These are phyloP conservation scores for Brachyistius frenatus DNA, from an alignment of 2,113 vertebrate species.

Conservation along the genomic window DNA sequence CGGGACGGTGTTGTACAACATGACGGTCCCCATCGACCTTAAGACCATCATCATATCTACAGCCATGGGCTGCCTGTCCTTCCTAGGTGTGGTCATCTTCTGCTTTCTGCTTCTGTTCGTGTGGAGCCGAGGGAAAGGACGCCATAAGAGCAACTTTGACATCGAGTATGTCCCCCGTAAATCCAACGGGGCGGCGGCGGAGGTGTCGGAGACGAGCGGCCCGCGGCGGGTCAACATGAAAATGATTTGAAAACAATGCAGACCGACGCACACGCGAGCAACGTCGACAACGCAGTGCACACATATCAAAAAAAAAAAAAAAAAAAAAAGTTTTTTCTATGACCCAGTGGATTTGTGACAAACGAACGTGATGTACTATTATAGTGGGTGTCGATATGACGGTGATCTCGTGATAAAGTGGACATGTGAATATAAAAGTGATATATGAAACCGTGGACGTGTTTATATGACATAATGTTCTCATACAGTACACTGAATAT, in stretches of 20 bases:
- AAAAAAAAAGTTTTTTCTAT: constrained; percentile 61
- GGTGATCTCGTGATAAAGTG: constrained; percentile 78
- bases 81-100: constrained; percentile 96
- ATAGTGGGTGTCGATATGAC: constrained; percentile 80
- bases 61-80: constrained; percentile 99
- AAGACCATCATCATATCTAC: constrained; percentile 99
- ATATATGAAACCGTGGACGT: constrained; percentile 80
- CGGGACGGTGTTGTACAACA: constrained; percentile 91
- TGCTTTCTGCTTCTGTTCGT: constrained; percentile 97
- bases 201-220: constrained; percentile 87
- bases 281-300: constrained; percentile 51
- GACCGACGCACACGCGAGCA: constrained; percentile 8
- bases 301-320: constrained; percentile 64
- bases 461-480: constrained; percentile 82
- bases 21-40: constrained; percentile 96
- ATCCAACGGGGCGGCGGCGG: constrained; percentile 89
- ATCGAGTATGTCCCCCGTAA: constrained; percentile 97
- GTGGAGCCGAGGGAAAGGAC: constrained; percentile 98
- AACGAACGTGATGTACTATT: constrained; percentile 75
- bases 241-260: constrained; percentile 89
- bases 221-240: constrained; percentile 99
- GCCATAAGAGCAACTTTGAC: constrained; percentile 96
- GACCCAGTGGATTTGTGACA: constrained; percentile 80
- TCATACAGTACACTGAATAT: constrained; percentile 80
- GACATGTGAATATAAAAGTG: constrained; percentile 82